phyloP scores from a whole-genome alignment of 2,113 vertebrate species.

The Gallinago jamesoni region DNA sequence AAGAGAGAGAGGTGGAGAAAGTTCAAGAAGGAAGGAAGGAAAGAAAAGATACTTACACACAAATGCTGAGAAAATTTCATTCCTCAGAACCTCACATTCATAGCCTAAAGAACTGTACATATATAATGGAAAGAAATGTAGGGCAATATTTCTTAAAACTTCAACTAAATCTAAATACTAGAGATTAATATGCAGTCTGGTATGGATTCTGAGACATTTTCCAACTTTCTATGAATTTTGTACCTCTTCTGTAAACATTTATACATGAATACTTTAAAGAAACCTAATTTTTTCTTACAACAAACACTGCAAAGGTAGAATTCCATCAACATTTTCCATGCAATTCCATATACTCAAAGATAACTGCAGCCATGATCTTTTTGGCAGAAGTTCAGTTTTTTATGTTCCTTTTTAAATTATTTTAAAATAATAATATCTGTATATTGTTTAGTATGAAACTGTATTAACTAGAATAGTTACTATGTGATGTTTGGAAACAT shows the following conservation, averaged over 20 bases:
- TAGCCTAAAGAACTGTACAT: neutral
- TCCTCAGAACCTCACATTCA: neutral
- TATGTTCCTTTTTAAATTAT: neutral
- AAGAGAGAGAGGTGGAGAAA: neutral
- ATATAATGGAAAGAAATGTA: neutral
- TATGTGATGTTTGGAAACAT: neutral
- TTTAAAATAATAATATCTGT: neutral
- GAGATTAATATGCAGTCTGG: neutral
- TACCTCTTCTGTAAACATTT: neutral
- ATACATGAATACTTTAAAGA: neutral
- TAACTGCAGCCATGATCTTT: neutral
- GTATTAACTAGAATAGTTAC: neutral
- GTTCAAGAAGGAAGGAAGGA: neutral
- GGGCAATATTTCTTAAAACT: neutral
- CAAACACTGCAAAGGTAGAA: accelerated
- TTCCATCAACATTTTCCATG: neutral
- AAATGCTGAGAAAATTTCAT: neutral
- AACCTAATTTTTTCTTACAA: neutral
- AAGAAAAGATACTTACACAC: neutral
- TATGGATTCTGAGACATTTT: neutral
- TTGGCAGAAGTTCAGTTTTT: neutral
- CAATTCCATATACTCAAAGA: neutral
- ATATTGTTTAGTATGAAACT: neutral
- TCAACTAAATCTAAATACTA: neutral
- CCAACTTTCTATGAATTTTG: neutral